These are phyloP conservation scores for Molanna angustata DNA, from an alignment of 2,888 invertebrate genomes.

Conservation along the genomic window DNA sequence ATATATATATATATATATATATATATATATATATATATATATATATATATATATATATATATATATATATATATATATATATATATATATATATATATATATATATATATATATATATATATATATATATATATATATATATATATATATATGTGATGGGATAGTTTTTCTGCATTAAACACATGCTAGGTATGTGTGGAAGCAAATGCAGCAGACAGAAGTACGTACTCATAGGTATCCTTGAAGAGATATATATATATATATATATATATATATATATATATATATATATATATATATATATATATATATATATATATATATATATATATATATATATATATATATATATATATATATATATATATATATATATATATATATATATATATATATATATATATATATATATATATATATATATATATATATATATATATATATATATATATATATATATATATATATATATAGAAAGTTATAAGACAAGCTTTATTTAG, in stretches of 20 bases:
- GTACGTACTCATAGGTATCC: no score
- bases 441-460: neutral
- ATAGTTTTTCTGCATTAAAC: no score
- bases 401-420: neutral
- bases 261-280: constrained; percentile 1
- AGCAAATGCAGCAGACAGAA: no score
- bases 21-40: neutral
- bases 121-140: constrained; percentile 4
- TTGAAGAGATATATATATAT: no score
- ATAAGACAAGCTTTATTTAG: neutral
- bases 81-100: constrained; percentile 1
- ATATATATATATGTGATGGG: no score
- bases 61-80: neutral
- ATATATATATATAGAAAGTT: no score
- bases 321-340: neutral
- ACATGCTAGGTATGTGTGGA: no score
- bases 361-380: neutral
- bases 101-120: constrained; percentile 1
- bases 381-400: neutral
- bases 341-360: neutral
- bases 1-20: no score
- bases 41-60: constrained; percentile 1
- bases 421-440: neutral
- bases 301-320: neutral
- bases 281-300: neutral